These are phyloP conservation scores for Cosmopolites sordidus DNA, from an alignment of 2,888 invertebrate genomes.

Conservation along the genomic window DNA sequence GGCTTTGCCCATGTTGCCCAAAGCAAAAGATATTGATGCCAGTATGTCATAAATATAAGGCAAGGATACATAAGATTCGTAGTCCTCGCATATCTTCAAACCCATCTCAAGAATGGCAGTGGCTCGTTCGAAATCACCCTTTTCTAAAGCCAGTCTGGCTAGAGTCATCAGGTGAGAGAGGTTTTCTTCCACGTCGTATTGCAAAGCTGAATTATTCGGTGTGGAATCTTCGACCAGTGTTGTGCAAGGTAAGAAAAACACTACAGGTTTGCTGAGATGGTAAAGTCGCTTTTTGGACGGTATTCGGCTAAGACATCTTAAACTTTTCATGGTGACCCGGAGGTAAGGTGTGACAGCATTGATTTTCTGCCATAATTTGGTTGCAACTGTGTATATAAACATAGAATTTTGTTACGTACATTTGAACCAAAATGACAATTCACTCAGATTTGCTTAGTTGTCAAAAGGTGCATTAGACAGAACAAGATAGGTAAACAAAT, in stretches of 20 bases:
- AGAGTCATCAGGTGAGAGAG: slow-evolving; percentile 43
- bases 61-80: slow-evolving; percentile 42
- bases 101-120: slow-evolving; percentile 46
- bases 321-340: slow-evolving; percentile 2
- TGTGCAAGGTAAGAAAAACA: slow-evolving; percentile 15
- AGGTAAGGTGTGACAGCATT: slow-evolving; percentile 5
- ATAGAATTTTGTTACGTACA: slow-evolving; percentile 21
- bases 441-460: too few relatives aligned
- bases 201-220: slow-evolving; percentile 16
- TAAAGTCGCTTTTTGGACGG: not conserved
- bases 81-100: slow-evolving; percentile 46
- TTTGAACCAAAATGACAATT: slow-evolving; percentile 8
- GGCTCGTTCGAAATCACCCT: slow-evolving; percentile 44
- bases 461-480: too few relatives aligned
- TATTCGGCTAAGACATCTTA: slow-evolving; percentile 6
- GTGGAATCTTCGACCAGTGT: slow-evolving; percentile 3
- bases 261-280: slow-evolving; percentile 13
- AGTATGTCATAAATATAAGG: slow-evolving; percentile 49
- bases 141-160: slow-evolving; percentile 43
- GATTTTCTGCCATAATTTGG: slow-evolving; percentile 18
- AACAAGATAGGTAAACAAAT: too few relatives aligned
- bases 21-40: slow-evolving; percentile 45
- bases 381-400: slow-evolving; percentile 16
- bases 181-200: slow-evolving; percentile 43
- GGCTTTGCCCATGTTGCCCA: slow-evolving; percentile 45